Base-by-base conservation (phyloP, 2,888 invertebrate species). In the Lithophane ornitopus region DNA sequence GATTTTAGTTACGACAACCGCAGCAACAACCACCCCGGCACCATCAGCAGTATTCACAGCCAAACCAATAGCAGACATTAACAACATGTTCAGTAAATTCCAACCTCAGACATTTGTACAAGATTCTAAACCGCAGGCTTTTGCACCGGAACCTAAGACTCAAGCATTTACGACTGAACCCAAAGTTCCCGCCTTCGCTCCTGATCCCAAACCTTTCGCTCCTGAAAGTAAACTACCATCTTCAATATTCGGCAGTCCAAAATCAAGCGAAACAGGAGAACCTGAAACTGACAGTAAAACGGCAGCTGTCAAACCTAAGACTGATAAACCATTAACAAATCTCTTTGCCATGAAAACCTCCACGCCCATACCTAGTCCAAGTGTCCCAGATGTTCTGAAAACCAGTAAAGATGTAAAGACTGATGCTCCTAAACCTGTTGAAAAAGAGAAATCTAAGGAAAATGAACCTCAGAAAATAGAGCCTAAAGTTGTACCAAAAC, bases 251-350 rank as follows among this genome's bases (percentile, higher is more conserved):
- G 39, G 84, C 16, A 91, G 81, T 72, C 81, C 89, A 4, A 92
- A 92, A 82, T 92, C 94, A n/a, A 91, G 89, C 66, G 96, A 95
- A 91, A 95, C 94, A 11, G 94, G 94, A 0, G 96, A 96, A 90
- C 89, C 90, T 9, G 94, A 94, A 81, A 74, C 87, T 19, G 85
- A 81, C 16, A 63, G 85, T 46, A 90, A 90, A 83, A 73, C 88
- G 2, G 59, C 85, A 26, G 88, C 89, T 28, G 46, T 81, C 2
- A 89, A 92, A 88, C 76, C 85, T 41, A 90, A 91, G 74, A 89
- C 87, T 76, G 91, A 91, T 8, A 94, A 95, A 90, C 92, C 93
- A 4, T 80, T 93, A 28, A 90, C 92, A 1, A 93, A 92, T 78
- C 81, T 94, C 54, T 95, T 94, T 77, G 93, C 86, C 58, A 84